These are phyloP conservation scores for Podargus strigoides DNA, from an alignment of 2,797 vertebrate species.

Conservation along the genomic window DNA sequence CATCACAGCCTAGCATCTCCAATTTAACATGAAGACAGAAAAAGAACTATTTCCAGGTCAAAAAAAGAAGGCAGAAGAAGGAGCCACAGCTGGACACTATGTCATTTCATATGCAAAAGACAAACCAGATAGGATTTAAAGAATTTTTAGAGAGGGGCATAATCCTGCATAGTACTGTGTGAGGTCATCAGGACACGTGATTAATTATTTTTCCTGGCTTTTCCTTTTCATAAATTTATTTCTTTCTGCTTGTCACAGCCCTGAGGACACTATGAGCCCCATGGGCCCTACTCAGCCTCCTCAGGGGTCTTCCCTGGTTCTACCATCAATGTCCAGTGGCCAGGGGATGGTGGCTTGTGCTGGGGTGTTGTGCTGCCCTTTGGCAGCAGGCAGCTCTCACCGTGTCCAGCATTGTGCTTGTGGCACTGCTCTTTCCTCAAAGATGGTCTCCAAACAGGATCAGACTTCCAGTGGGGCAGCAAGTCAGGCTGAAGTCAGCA, in stretches of 20 bases:
- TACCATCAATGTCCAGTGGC: rapidly evolving
- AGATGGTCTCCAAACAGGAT: not conserved
- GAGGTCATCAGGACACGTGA: not conserved
- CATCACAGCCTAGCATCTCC: not conserved
- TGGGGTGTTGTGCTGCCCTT: not conserved
- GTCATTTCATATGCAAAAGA: not conserved
- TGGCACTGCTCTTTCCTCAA: not conserved
- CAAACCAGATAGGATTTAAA: not conserved
- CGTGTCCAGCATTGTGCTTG: rapidly evolving
- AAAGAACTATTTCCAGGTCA: not conserved
- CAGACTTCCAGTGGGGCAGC: not conserved
- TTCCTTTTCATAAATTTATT: not conserved
- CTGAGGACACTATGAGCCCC: not conserved
- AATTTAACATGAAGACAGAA: not conserved
- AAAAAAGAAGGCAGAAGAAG: not conserved
- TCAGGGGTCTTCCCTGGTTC: rapidly evolving
- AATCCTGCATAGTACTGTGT: not conserved
- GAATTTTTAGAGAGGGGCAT: not conserved
- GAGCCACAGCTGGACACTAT: not conserved
- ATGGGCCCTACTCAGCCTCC: not conserved
- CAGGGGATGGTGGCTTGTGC: rapidly evolving
- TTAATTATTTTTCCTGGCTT: not conserved
- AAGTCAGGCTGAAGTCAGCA: rapidly evolving
- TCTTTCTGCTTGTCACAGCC: not conserved
- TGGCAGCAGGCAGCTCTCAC: rapidly evolving